A percentile compares a stretch with the other conserved stretches of the same genome.
Evolutionary conservation across 2,797 vertebrate genomes (phyloP).

Genomic region (Brachyrhaphis roseni): DNA sequence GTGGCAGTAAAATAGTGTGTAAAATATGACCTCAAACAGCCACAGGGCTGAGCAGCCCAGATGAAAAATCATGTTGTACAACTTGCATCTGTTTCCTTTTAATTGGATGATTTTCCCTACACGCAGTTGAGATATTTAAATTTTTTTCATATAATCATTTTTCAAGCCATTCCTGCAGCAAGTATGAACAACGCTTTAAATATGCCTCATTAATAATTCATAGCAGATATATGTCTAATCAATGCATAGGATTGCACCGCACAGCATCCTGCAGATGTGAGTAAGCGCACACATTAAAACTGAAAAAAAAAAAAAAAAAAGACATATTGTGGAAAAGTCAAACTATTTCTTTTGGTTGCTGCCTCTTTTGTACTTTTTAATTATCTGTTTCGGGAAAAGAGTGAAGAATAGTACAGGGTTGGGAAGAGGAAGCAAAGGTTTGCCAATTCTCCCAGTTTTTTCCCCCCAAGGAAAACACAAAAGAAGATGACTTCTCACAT

Average conservation of each 20-base stretch:
- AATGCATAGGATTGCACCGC: conserved; percentile 40
- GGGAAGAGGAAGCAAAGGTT: conserved; percentile 32
- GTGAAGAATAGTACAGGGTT: conserved; percentile 31
- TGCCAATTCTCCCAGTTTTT: conserved; percentile 42
- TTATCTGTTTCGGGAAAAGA: conserved; percentile 62
- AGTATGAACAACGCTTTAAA: conserved; percentile 42
- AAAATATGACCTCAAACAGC: conserved; percentile 49
- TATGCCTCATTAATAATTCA: conserved; percentile 62
- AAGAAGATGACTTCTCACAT: conserved; percentile 8
- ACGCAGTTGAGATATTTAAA: conserved; percentile 31
- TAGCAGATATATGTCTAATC: conserved; percentile 48
- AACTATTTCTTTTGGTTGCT: conserved; percentile 18
- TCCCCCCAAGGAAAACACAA: conserved; percentile 18
- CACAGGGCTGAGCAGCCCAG: conserved; percentile 11
- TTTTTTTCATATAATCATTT: conserved; percentile 38
- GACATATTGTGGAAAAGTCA: conserved; percentile 29
- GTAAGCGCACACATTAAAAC: conserved; percentile 38
- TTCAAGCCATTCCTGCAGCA: conserved; percentile 38
- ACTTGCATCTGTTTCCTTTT: conserved; percentile 10
- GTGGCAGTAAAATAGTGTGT: conserved; percentile 33
- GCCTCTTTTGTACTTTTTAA: conserved; percentile 55
- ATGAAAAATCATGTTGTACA: conserved; percentile 33
- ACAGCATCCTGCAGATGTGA: conserved; percentile 39
- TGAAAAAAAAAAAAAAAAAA: conserved; percentile 24
- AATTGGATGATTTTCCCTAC: conserved; percentile 18